Base-by-base conservation (phyloP, 2,888 invertebrate species). In the Masnerella sp. region DNA sequence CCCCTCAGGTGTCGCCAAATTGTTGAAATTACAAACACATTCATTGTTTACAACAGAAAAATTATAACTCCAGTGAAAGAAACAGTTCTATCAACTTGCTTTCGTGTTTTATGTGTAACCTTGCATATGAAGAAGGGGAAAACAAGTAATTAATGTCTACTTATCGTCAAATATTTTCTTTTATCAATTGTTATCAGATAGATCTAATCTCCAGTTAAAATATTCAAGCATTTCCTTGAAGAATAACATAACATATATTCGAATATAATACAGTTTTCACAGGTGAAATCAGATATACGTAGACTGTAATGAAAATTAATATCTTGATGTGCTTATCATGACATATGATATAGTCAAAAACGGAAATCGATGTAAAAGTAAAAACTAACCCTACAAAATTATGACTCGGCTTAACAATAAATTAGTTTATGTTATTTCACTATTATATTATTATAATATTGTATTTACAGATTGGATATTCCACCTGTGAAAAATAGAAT, bases 401-500 rank as follows among this genome's bases (percentile, higher is more conserved):
- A 64, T 4, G 20, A n/a, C 1, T 42, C 12, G 52, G 22, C 15
- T 54, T 28, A 51, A 51, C 2, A n/a, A 43, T 30, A 62, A 52
- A 52, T 51, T 62, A 30, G 5, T 36, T 36, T 3, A 14, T n/a
- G n/a, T n/a, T n/a, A n/a, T n/a, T n/a, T n/a, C n/a, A n/a, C n/a
- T n/a, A 61, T 45, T 36, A 8, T 14, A 42, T 25, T 42, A 36
- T 30, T 52, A 28, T 5, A 15, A 20, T 8, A 34, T 12, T 32
- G 14, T 68, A 67, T 67, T 49, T 67, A 49, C 58, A 67, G 18
- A 38, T 15, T 42, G 7, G 54, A 12, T 14, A 32, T 65, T 71
- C 65, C 59, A 59, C 52, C 65, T 56, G 71, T 71, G 59, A 71
- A 64, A 64, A 64, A 43, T 42, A 30, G 36, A 52, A 45, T 59